Evolutionary conservation across 2,888 invertebrate species (phyloP).

Genomic region (Siphonodentalium dalli): DNA sequence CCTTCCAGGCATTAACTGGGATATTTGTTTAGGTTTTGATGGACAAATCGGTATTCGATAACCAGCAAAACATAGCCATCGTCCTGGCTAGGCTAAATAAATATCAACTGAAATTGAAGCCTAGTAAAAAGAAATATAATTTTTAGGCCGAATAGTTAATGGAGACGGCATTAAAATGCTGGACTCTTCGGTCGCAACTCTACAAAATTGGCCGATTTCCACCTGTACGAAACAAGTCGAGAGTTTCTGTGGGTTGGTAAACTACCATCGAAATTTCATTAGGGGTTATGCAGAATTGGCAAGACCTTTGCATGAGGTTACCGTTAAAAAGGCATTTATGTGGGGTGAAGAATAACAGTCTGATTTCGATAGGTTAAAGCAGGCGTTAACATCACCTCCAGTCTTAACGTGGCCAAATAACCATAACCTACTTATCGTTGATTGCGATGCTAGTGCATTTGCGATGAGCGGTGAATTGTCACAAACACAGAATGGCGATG

Average conservation of each 20-base stretch:
- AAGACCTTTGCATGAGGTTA: slow-evolving; percentile 2
- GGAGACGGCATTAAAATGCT: not conserved
- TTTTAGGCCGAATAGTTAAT: too few species aligned
- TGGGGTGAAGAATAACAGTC: not conserved
- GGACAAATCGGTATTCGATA: too few species aligned
- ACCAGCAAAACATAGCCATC: too few species aligned
- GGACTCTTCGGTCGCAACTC: not conserved
- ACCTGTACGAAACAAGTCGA: slow-evolving; percentile 3
- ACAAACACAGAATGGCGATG: slow-evolving; percentile 14
- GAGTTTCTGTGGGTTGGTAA: slow-evolving; percentile 13
- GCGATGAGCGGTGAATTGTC: slow-evolving; percentile 16
- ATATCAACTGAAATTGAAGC: slow-evolving; percentile 12
- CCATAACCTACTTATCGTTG: slow-evolving; percentile 7
- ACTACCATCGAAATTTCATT: slow-evolving; percentile 17
- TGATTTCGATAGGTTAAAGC: slow-evolving; percentile 8
- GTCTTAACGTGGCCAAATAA: slow-evolving; percentile 6
- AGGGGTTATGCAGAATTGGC: slow-evolving; percentile 3
- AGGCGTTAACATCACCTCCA: slow-evolving; percentile 3
- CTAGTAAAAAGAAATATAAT: slow-evolving; percentile 18
- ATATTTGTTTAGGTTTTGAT: too few species aligned
- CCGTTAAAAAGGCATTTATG: not conserved
- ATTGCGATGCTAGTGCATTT: slow-evolving; percentile 13
- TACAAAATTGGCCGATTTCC: slow-evolving; percentile 10
- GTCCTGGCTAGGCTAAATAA: slow-evolving; percentile 12
- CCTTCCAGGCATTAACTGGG: too few species aligned